Percentiles rank a stretch among this genome's conserved stretches.
phyloP scores from a whole-genome alignment of 2,797 vertebrate genomes.

The Lepidocolaptes lacrymiger region DNA sequence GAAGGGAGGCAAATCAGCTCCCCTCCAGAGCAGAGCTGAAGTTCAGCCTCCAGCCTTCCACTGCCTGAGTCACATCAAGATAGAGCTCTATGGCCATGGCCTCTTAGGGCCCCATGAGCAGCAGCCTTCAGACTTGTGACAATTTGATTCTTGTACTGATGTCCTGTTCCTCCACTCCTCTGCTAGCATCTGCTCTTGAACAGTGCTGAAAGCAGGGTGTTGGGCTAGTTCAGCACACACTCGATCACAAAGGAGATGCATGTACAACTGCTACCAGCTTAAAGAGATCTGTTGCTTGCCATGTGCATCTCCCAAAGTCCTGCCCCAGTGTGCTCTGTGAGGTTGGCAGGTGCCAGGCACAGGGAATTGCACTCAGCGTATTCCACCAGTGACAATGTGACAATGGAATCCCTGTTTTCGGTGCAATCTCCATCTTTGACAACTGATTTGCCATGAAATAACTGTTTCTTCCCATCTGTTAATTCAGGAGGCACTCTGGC shows the following conservation, averaged over 20 bases:
- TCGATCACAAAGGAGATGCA: background rate
- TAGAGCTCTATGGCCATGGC: background rate
- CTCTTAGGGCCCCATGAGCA: background rate
- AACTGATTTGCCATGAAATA: background rate
- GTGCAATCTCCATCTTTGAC: background rate
- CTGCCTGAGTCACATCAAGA: background rate
- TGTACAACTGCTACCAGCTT: background rate
- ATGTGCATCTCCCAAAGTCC: background rate
- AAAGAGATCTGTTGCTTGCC: background rate
- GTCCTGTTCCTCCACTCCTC: background rate
- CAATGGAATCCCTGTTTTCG: background rate
- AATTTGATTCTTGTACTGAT: background rate
- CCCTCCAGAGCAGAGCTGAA: background rate
- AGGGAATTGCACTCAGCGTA: background rate
- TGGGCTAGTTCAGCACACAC: background rate
- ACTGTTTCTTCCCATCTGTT: background rate
- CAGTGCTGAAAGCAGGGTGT: background rate
- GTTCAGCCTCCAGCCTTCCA: background rate
- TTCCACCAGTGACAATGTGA: background rate
- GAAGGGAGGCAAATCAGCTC: background rate
- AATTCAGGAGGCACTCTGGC: background rate
- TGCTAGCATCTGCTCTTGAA: background rate
- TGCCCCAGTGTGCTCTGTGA: rapidly evolving
- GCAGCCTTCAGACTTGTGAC: background rate
- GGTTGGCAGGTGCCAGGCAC: background rate